phyloP scores from a whole-genome alignment of 2,888 invertebrate genomes.

The Erpobdella octoculata region DNA sequence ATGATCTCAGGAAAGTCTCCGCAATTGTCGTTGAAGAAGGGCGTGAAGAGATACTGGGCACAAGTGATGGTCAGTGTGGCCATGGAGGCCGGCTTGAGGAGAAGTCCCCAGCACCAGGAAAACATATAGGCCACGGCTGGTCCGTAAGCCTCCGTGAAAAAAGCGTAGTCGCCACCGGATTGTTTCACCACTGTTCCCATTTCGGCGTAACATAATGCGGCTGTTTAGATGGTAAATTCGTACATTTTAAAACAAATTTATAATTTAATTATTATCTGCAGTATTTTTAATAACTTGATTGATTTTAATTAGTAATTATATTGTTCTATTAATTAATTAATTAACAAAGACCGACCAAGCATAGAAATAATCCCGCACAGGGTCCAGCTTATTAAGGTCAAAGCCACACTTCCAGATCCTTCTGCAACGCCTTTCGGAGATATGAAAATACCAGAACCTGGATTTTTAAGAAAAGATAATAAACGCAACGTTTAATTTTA shows the following conservation, averaged over 20 bases:
- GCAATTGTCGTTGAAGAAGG: conserved; percentile 43
- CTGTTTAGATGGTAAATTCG: too few species aligned
- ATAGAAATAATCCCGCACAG: conserved; percentile 82
- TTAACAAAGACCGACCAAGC: conserved; percentile 64
- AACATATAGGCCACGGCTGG: conserved; percentile 60
- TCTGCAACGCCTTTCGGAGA: conserved; percentile 85
- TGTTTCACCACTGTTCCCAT: conserved; percentile 68
- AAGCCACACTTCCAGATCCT: conserved; percentile 78
- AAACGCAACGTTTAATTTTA: neutral
- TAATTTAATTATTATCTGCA: neutral
- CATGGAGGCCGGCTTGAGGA: conserved; percentile 49
- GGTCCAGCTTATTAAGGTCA: conserved; percentile 89
- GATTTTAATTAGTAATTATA: neutral
- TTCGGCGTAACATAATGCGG: conserved; percentile 57
- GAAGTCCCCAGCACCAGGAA: conserved; percentile 55
- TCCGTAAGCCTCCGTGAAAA: conserved; percentile 62
- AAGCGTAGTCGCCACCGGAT: conserved; percentile 73
- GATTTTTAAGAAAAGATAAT: neutral
- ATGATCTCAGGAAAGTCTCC: conserved; percentile 31
- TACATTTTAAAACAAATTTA: too few species aligned
- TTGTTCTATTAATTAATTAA: neutral
- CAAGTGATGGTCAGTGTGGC: conserved; percentile 55
- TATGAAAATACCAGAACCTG: conserved; percentile 95
- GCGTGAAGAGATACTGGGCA: conserved; percentile 43
- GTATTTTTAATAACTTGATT: neutral